These are phyloP conservation scores for Cyclophora punctaria DNA, from an alignment of 2,888 invertebrate genomes.

Conservation along the genomic window DNA sequence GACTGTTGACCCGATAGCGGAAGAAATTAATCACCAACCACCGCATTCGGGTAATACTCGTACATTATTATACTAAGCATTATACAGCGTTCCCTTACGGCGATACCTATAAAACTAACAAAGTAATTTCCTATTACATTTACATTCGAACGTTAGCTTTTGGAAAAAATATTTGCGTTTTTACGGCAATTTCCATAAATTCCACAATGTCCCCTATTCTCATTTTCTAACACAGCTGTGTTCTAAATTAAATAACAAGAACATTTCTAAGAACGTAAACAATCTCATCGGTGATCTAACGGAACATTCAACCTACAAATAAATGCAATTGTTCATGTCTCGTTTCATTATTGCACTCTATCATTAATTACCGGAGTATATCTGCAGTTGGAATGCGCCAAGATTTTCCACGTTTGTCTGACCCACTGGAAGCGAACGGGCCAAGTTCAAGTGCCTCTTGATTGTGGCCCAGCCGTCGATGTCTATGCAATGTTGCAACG, in stretches of 20 bases:
- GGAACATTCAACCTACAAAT: slow-evolving; percentile 21
- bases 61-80: slow-evolving; percentile 9
- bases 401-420: slow-evolving; percentile 33
- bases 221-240: slow-evolving; percentile 18
- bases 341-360: slow-evolving; percentile 27
- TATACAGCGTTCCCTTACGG: slow-evolving; percentile 14
- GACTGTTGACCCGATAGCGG: slow-evolving; percentile 62
- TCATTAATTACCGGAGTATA: slow-evolving; percentile 36
- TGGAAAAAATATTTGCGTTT: background rate
- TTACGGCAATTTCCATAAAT: slow-evolving; percentile 11
- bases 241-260: slow-evolving; percentile 19
- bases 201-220: too few species aligned
- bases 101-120: slow-evolving; percentile 1
- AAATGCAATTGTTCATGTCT: slow-evolving; percentile 15
- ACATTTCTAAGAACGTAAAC: slow-evolving; percentile 25
- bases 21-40: slow-evolving; percentile 61
- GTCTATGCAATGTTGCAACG: slow-evolving; percentile 41
- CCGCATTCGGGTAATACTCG: slow-evolving; percentile 28
- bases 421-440: slow-evolving; percentile 40
- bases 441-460: slow-evolving; percentile 54
- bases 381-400: slow-evolving; percentile 27
- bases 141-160: background rate
- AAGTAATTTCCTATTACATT: slow-evolving; percentile 6
- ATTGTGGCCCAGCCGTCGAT: slow-evolving; percentile 25
- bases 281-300: slow-evolving; percentile 19